These are phyloP conservation scores for Nibea albiflora DNA, from an alignment of 2,113 vertebrate species.

Conservation along the genomic window DNA sequence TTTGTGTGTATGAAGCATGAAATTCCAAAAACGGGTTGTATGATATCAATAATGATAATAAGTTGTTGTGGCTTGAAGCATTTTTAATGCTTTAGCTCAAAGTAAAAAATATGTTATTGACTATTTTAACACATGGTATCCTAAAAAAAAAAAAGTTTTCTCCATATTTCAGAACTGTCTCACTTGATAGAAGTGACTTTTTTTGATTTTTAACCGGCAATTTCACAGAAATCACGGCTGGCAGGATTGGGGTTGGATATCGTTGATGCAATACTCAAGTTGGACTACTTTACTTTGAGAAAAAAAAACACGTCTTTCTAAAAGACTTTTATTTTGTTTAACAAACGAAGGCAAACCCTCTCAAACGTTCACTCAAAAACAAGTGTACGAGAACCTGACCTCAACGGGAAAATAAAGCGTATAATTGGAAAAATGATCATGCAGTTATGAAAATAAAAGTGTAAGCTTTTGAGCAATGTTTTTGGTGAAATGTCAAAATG, in stretches of 20 bases:
- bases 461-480: no score
- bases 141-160: neutral
- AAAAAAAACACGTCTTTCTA: neutral
- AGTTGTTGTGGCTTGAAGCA: neutral
- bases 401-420: neutral
- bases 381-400: no score
- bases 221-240: neutral
- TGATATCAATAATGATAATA: neutral
- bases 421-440: neutral
- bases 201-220: neutral
- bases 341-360: neutral
- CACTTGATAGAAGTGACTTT: neutral
- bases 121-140: neutral
- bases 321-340: neutral
- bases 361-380: neutral
- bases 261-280: neutral
- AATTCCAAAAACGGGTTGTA: neutral
- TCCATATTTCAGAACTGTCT: neutral
- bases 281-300: neutral
- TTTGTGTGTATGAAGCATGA: neutral
- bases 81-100: neutral
- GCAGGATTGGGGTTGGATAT: neutral
- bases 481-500: no score
- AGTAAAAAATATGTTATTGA: no score
- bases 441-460: no score